Evolutionary conservation across 1,140 invertebrate genomes (phyloP).

Genomic region (Listronotus bonariensis): DNA sequence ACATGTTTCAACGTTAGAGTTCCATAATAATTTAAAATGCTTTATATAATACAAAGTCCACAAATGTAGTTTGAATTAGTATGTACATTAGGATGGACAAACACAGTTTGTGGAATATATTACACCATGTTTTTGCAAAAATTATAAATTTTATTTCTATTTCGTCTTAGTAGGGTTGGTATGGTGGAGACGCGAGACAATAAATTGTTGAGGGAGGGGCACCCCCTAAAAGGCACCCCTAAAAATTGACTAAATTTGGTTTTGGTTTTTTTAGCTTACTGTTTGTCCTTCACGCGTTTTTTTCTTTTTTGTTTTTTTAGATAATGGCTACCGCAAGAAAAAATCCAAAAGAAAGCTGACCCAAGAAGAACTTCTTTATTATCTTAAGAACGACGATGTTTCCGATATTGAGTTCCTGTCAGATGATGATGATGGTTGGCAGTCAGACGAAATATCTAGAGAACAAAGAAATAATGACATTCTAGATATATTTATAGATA

Average conservation of each 20-base stretch:
- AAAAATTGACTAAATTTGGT: no score
- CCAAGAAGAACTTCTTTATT: not conserved
- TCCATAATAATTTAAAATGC: no score
- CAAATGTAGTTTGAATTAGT: not conserved
- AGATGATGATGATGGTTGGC: not conserved
- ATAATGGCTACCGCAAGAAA: not conserved
- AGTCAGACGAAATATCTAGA: not conserved
- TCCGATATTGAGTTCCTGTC: not conserved
- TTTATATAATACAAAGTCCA: no score
- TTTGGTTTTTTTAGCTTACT: no score
- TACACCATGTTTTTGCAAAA: not conserved
- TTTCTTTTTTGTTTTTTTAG: no score
- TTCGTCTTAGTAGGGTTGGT: no score
- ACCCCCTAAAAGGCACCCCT: no score
- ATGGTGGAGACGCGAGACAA: no score
- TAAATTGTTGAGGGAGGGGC: no score
- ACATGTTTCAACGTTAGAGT: no score
- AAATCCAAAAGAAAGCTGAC: not conserved
- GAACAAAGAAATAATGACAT: constrained; percentile 2
- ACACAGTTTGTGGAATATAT: not conserved
- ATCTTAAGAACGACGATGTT: not conserved
- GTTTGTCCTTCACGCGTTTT: no score
- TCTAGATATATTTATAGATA: not conserved
- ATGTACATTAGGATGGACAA: constrained; percentile 2
- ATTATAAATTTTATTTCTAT: no score